These are phyloP conservation scores for Tetragonula clypearis DNA, from an alignment of 1,140 invertebrate genomes.

Conservation along the genomic window DNA sequence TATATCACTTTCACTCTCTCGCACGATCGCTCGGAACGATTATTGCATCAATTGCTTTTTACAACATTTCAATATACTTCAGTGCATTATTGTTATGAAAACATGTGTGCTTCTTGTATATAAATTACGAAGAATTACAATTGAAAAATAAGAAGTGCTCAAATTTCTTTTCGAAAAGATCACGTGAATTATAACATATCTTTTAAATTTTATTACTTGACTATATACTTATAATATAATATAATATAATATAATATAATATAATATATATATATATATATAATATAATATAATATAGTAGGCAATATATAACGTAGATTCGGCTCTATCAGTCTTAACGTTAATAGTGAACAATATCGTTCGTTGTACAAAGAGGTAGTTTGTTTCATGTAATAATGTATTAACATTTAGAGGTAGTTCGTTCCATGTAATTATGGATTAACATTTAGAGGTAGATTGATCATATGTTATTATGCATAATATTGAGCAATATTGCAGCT, in stretches of 20 bases:
- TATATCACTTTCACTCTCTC: not conserved
- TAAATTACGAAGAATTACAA: not conserved
- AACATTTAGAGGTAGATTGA: not conserved
- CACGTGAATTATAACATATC: not conserved
- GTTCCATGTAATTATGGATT: slow-evolving; percentile 24
- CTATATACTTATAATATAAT: not conserved
- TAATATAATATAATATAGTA: slow-evolving; percentile 22
- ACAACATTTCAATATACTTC: not conserved
- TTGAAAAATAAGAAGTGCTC: not conserved
- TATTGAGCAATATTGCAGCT: slow-evolving; percentile 76
- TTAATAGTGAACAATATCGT: slow-evolving; percentile 51
- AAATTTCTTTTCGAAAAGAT: not conserved
- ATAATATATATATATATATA: slow-evolving; percentile 26
- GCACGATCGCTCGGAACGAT: not conserved
- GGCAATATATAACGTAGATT: slow-evolving; percentile 29
- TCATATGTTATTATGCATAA: slow-evolving; percentile 46
- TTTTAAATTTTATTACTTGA: not conserved
- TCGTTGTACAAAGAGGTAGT: slow-evolving; percentile 63
- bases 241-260: no score
- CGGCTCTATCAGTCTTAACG: slow-evolving; percentile 60
- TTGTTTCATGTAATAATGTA: slow-evolving; percentile 29
- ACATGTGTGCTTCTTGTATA: no score
- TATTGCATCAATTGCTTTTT: not conserved
- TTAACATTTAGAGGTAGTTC: slow-evolving; percentile 57
- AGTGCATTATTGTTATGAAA: not conserved